phyloP scores from a whole-genome alignment of 2,113 vertebrate species.

The Oophaga pumilio region DNA sequence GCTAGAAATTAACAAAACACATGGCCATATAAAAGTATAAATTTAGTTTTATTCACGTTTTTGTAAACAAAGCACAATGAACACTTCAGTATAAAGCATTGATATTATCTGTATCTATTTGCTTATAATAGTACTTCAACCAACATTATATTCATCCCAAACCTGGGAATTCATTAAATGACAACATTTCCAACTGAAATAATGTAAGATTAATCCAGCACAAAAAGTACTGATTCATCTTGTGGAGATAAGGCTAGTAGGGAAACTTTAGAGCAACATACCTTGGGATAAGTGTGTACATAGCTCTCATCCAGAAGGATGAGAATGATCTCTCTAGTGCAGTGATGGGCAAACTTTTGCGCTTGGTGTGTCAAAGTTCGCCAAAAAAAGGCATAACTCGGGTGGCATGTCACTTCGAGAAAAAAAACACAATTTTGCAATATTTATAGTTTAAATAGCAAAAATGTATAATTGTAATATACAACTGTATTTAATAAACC shows the following conservation, averaged over 20 bases:
- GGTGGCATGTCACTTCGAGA: too few relatives aligned
- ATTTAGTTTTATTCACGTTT: background rate
- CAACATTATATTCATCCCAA: background rate
- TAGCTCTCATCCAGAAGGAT: background rate
- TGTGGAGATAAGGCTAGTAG: background rate
- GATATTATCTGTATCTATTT: background rate
- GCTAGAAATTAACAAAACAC: conserved; percentile 2
- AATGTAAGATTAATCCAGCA: background rate
- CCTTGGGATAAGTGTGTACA: background rate
- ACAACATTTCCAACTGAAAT: background rate
- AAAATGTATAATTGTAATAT: too few relatives aligned
- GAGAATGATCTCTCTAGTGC: background rate
- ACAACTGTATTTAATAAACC: too few relatives aligned
- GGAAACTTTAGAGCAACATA: background rate
- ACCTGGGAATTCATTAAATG: background rate
- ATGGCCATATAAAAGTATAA: background rate
- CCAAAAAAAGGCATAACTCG: too few relatives aligned
- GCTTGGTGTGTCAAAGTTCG: too few relatives aligned
- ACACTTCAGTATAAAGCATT: background rate
- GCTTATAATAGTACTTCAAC: background rate
- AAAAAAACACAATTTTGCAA: too few relatives aligned
- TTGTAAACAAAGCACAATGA: background rate
- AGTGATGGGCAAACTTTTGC: too few relatives aligned
- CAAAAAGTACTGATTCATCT: background rate
- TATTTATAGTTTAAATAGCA: too few relatives aligned